Percentiles rank a stretch among this genome's conserved stretches.
phyloP scores from a whole-genome alignment of 2,113 vertebrate genomes.

The Loxodonta africana region DNA sequence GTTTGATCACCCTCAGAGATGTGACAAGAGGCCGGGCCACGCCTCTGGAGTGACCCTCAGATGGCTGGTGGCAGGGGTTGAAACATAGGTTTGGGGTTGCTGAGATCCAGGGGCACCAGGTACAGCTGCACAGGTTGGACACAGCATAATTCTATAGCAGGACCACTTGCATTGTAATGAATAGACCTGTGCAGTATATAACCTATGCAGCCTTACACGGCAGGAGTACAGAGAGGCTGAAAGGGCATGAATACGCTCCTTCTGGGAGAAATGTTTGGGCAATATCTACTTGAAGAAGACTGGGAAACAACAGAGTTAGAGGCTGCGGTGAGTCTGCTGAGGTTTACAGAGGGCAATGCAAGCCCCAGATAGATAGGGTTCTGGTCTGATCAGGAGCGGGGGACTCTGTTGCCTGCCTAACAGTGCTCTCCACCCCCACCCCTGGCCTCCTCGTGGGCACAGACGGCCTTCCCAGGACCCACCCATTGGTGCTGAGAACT shows the following conservation, averaged over 20 bases:
- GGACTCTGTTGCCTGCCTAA: background rate
- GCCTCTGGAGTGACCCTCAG: background rate
- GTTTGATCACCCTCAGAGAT: background rate
- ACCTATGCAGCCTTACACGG: background rate
- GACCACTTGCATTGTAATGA: background rate
- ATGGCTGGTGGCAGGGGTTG: background rate
- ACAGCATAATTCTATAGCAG: background rate
- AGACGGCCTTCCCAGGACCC: background rate
- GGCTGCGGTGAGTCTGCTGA: background rate
- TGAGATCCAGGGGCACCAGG: conserved; percentile 22
- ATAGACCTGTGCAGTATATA: background rate
- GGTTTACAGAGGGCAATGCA: background rate
- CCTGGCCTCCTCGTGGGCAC: background rate
- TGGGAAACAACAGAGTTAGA: background rate
- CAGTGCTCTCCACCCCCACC: rapidly evolving
- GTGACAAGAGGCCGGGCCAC: background rate
- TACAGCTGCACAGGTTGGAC: background rate
- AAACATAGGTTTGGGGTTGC: background rate
- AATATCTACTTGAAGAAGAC: background rate
- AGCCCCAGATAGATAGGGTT: background rate
- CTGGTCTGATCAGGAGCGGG: background rate
- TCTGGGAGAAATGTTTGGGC: background rate
- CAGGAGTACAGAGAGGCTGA: background rate
- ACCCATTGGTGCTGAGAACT: background rate
- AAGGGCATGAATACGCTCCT: background rate